Evolutionary conservation across 37 sponge, comb jelly and placozoan genomes (phyloP).

Genomic region (Trichoplax adhaerens): DNA sequence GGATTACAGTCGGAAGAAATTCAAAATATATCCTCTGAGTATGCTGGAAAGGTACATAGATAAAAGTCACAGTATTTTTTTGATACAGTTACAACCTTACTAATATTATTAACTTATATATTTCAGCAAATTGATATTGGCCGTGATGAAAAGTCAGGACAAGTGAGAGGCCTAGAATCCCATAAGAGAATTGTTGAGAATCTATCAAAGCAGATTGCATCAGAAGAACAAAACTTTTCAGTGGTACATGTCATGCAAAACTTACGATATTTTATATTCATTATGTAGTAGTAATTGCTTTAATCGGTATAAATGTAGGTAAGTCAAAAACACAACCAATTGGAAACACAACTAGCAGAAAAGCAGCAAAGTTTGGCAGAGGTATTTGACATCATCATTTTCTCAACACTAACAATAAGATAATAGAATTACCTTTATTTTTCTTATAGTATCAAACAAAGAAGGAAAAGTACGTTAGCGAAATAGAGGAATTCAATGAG

Average conservation of each 20-base stretch:
- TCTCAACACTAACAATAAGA: too few species aligned
- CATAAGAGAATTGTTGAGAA: conserved; percentile 43
- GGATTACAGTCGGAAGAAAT: conserved; percentile 76
- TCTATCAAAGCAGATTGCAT: conserved; percentile 56
- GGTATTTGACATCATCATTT: too few species aligned
- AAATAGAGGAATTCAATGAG: too few species aligned
- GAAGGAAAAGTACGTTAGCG: too few species aligned
- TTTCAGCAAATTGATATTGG: conserved; percentile 40
- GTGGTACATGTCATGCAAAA: conserved; percentile 20
- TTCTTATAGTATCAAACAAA: too few species aligned
- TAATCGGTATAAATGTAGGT: too few species aligned
- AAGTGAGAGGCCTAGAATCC: conserved; percentile 42
- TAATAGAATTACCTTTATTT: too few species aligned
- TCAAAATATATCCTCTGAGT: conserved; percentile 63
- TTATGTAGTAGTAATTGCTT: too few species aligned
- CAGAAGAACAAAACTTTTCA: conserved; percentile 34
- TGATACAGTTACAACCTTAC: neutral
- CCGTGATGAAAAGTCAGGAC: conserved; percentile 21
- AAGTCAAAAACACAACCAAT: too few species aligned
- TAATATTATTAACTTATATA: neutral
- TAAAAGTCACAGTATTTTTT: neutral
- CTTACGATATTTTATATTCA: neutral
- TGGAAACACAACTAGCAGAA: too few species aligned
- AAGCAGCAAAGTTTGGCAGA: too few species aligned
- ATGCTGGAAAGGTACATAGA: conserved; percentile 46